A percentile compares a stretch with the other conserved stretches of the same genome.
These are phyloP conservation scores for Botia almorhae DNA, from an alignment of 2,797 vertebrate genomes.

Conservation along the genomic window DNA sequence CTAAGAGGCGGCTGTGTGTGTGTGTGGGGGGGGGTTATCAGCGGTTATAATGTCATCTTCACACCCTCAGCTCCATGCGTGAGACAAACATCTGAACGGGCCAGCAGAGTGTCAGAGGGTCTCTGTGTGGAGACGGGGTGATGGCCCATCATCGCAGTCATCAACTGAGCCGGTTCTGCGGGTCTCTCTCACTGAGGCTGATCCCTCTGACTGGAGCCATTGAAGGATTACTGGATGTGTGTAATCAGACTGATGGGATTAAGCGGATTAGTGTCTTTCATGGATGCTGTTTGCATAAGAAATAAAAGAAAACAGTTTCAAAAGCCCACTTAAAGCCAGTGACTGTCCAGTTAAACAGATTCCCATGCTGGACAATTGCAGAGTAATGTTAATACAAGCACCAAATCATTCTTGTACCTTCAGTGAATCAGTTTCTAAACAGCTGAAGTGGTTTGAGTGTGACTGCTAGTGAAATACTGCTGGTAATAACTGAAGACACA, in stretches of 20 bases:
- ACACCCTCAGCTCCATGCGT: constrained; percentile 52
- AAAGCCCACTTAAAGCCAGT: no score
- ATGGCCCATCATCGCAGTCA: no score
- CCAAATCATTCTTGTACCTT: no score
- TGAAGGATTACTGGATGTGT: constrained; percentile 65
- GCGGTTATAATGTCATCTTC: constrained; percentile 52
- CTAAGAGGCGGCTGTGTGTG: constrained; percentile 27
- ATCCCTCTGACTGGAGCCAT: constrained; percentile 60
- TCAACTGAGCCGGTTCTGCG: constrained; percentile 66
- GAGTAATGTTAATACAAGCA: no score
- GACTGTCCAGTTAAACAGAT: no score
- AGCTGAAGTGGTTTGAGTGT: no score
- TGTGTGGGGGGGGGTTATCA: constrained; percentile 29
- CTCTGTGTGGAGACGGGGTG: constrained; percentile 8
- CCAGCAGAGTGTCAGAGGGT: constrained; percentile 5
- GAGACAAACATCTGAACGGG: constrained; percentile 63
- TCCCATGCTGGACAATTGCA: no score
- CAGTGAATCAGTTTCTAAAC: no score
- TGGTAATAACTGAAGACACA: no score
- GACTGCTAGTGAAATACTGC: no score
- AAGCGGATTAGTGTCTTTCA: constrained; percentile 63
- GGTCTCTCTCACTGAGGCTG: constrained; percentile 69
- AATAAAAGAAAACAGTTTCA: not conserved
- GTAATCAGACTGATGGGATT: constrained; percentile 71
- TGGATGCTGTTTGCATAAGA: constrained; percentile 19